Conservation (phyloP, 2,888 invertebrate genomes). For the Acanthococcus lagerstroemiae region DNA sequence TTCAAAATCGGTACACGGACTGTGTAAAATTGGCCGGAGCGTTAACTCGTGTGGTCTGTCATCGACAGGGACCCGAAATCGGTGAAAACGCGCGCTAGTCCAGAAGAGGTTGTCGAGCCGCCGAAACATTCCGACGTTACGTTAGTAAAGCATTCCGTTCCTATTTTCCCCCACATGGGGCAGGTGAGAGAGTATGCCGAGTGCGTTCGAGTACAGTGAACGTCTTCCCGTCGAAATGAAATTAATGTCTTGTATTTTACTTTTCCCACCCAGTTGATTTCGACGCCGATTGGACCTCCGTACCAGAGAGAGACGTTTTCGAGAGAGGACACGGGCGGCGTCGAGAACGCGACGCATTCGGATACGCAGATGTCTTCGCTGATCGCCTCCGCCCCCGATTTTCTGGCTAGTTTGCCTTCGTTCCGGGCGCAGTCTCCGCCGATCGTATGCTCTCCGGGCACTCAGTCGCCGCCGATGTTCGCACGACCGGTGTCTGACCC, state of each 20-base stretch:
- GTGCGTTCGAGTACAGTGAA: too few relatives aligned
- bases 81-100: background rate
- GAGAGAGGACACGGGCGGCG: background rate
- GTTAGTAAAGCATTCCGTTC: constrained; percentile 37
- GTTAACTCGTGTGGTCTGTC: too few relatives aligned
- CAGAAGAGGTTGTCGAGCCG: background rate
- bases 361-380: constrained; percentile 22
- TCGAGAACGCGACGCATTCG: background rate
- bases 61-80: background rate
- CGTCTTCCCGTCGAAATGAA: too few relatives aligned
- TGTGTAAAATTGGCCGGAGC: too few relatives aligned
- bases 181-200: constrained; percentile 45
- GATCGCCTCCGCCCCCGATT: constrained; percentile 17
- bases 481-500: background rate
- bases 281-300: constrained; percentile 47
- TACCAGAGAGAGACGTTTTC: background rate
- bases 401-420: constrained; percentile 13
- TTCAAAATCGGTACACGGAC: too few relatives aligned
- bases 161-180: constrained; percentile 46
- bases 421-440: constrained; percentile 20
- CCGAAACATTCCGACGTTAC: background rate
- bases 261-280: constrained; percentile 56
- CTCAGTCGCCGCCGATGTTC: background rate
- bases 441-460: background rate
- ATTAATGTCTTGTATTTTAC: too few relatives aligned